Evolutionary conservation across 2,113 vertebrate genomes (phyloP).

Genomic region (Tenebrosternarchus preto): DNA sequence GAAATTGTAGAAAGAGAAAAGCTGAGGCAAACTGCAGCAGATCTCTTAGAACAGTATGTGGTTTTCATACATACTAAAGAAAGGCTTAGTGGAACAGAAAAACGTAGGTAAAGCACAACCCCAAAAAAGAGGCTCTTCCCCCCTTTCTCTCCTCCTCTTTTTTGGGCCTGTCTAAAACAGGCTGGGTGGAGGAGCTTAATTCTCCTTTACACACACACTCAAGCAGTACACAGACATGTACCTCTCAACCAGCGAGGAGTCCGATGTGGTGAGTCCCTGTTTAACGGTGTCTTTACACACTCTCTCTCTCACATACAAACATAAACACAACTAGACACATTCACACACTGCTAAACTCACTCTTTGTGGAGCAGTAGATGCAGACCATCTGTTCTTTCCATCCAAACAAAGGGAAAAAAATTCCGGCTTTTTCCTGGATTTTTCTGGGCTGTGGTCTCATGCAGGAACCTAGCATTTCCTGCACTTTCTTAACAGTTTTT

Average conservation of each 20-base stretch:
- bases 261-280: slow-evolving; percentile 54
- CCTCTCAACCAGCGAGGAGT: slow-evolving; percentile 59
- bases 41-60: neutral
- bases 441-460: slow-evolving; percentile 21
- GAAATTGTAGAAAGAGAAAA: neutral
- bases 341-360: slow-evolving; percentile 14
- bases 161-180: slow-evolving; percentile 49
- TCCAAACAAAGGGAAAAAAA: slow-evolving; percentile 41
- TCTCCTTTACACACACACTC: slow-evolving; percentile 26
- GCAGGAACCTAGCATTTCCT: slow-evolving; percentile 26
- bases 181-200: slow-evolving; percentile 47
- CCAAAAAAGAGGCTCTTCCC: slow-evolving; percentile 36
- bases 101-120: slow-evolving; percentile 23
- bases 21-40: neutral
- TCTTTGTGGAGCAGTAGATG: neutral
- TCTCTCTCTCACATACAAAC: slow-evolving; percentile 6
- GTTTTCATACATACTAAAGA: neutral
- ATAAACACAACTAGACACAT: neutral
- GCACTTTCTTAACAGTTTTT: slow-evolving; percentile 8
- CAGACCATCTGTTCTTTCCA: slow-evolving; percentile 9
- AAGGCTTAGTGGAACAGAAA: slow-evolving; percentile 4
- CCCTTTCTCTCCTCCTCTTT: slow-evolving; percentile 43
- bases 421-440: slow-evolving; percentile 25
- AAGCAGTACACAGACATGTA: slow-evolving; percentile 50
- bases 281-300: slow-evolving; percentile 30